Evolutionary conservation across 2,888 invertebrate species (phyloP).

Genomic region (Clunio marinus): DNA sequence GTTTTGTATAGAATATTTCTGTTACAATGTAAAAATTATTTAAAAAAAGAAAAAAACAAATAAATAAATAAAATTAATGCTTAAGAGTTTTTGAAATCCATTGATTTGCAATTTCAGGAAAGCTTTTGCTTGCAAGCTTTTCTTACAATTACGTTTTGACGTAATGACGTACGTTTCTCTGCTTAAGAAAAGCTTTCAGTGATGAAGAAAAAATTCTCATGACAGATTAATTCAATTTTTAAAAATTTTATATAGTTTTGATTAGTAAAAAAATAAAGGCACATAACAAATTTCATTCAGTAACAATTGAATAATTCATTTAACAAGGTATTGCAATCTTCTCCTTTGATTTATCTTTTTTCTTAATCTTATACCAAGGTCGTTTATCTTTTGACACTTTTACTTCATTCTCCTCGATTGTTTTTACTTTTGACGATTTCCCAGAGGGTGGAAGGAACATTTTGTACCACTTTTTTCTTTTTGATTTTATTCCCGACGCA

Average conservation of each 20-base stretch:
- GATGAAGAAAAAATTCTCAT: too few relatives aligned
- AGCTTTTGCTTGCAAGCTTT: too few relatives aligned
- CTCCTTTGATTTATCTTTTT: too few relatives aligned
- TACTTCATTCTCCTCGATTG: background rate
- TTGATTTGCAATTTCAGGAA: background rate
- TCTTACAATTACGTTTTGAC: too few relatives aligned
- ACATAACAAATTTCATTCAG: background rate
- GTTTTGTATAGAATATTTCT: slow-evolving; percentile 41
- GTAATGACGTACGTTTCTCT: too few relatives aligned
- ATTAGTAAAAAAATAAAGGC: background rate
- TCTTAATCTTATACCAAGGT: background rate
- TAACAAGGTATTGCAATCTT: background rate
- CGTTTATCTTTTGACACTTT: background rate
- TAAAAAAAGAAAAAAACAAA: slow-evolving; percentile 40
- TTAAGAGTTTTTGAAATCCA: background rate
- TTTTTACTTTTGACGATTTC: background rate
- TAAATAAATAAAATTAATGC: slow-evolving; percentile 36
- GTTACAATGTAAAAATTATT: slow-evolving; percentile 41
- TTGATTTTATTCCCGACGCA: background rate
- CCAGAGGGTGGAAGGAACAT: slow-evolving; percentile 25
- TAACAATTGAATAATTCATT: too few relatives aligned
- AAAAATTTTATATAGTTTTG: background rate
- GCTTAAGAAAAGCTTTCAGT: too few relatives aligned
- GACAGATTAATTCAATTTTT: too few relatives aligned
- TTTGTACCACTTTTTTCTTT: slow-evolving; percentile 30